Evolutionary conservation across 2,113 vertebrate genomes (phyloP), one percentile per base, ranked within the genome.

Genomic region (Otis tarda): DNA sequence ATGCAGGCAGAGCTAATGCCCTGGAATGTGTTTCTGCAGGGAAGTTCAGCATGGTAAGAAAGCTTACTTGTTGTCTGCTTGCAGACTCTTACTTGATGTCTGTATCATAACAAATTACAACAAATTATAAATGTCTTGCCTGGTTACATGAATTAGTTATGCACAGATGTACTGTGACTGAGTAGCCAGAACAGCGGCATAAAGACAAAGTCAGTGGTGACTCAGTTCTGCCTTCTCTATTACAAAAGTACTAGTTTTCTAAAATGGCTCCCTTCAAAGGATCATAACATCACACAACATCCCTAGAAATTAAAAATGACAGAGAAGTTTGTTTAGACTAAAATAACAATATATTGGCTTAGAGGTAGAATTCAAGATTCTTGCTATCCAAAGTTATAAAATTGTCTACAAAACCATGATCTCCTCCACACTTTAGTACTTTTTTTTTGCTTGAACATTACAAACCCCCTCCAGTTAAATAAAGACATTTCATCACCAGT

Each of bases 101-200:
- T 81, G 22, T 52, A 79, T 79, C n/a, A 77, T 41, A 90, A 70
- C 5, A 64, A 91, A 79, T n/a, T 78, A 68, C 16, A 80, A 57
- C 14, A 90, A 95, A 90, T 64, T 88, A 60, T 82, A 85, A 75
- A 84, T 31, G 7, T 35, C 30, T 63, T 83, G 35, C n/a, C 33
- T 94, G 64, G 9, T 88, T 97, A 92, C 21, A 86, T 31, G 73
- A 87, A 95, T 94, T 95, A 96, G 57, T 37, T 47, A 91, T 19
- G 50, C 9, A 2, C 28, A 91, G 49, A 78, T 39, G 8, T 37
- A 39, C 31, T 70, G 13, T 59, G 50, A 76, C 28, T 37, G 20
- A 77, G 25, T 78, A 39, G 31, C 37, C 14, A 10, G 63, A 95
- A 77, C 39, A 78, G 3, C 22, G 90, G 30, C 7, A 14, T 45